Percentiles rank a stretch among this genome's conserved stretches.
phyloP scores from a whole-genome alignment of 2,113 vertebrate genomes.

The Tenebrosternarchus preto region DNA sequence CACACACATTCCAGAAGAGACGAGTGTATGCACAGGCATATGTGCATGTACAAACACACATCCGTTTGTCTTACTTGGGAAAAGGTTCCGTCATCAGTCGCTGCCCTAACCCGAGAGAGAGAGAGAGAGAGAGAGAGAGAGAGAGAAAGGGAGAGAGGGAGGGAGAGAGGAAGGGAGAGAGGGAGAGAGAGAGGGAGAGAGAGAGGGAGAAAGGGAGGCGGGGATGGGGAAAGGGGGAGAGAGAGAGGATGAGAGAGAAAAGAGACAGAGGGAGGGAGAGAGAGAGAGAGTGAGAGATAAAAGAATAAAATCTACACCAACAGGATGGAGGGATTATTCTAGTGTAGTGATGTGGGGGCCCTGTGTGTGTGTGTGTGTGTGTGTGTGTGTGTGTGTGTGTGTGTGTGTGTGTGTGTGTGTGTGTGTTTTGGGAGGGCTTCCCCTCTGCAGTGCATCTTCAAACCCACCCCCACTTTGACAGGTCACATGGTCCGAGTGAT shows the following conservation, averaged over 20 bases:
- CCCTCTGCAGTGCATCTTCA: constrained; percentile 54
- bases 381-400: not conserved
- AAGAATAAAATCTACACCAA: not conserved
- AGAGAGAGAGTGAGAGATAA: not conserved
- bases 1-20: constrained; percentile 12
- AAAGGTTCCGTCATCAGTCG: not conserved
- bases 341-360: constrained; percentile 21
- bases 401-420: constrained; percentile 34
- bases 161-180: constrained; percentile 3
- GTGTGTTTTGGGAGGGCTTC: constrained; percentile 32
- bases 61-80: not conserved
- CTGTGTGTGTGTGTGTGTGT: constrained; percentile 31
- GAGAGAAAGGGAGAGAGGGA: not conserved
- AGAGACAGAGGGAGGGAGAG: constrained; percentile 24
- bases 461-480: constrained; percentile 72
- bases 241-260: not conserved
- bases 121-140: not conserved
- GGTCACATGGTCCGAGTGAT: constrained; percentile 74
- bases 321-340: constrained; percentile 45
- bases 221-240: not conserved
- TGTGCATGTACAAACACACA: constrained; percentile 10
- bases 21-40: constrained; percentile 8
- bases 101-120: not conserved
- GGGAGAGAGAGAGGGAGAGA: constrained; percentile 10
- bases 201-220: no score